Evolutionary conservation across 2,113 vertebrate genomes (phyloP).

Genomic region (Paracanthobrama guichenoti): DNA sequence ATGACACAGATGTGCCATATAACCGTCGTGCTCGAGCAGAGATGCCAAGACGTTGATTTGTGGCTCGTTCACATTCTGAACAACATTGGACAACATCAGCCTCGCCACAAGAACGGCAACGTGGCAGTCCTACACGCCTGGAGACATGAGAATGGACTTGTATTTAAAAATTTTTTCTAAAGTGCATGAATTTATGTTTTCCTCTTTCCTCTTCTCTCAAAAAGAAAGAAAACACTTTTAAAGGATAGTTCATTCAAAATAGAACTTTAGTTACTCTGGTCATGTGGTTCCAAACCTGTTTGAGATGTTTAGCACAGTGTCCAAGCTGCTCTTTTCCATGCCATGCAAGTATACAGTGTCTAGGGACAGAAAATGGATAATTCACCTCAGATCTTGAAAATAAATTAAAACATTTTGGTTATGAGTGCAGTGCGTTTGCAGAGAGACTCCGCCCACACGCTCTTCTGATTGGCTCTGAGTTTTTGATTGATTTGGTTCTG

Average conservation of each 20-base stretch:
- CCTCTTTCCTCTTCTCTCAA: not conserved
- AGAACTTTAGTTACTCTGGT: not conserved
- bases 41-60: constrained; percentile 17
- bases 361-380: no score
- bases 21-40: not conserved
- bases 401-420: no score
- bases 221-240: not conserved
- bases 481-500: no score
- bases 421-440: no score
- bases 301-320: not conserved
- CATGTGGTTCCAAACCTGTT: not conserved
- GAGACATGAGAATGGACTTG: not conserved
- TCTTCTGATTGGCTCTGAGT: no score
- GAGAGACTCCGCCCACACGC: no score
- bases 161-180: not conserved
- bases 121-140: constrained; percentile 18
- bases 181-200: not conserved
- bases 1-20: not conserved
- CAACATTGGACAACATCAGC: constrained; percentile 32
- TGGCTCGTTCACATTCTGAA: constrained; percentile 14
- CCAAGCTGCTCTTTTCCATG: not conserved
- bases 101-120: constrained; percentile 34
- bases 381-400: no score
- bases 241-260: not conserved
- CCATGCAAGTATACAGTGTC: not conserved